phyloP scores from a whole-genome alignment of 2,888 invertebrate species.

The Amiota communis region DNA sequence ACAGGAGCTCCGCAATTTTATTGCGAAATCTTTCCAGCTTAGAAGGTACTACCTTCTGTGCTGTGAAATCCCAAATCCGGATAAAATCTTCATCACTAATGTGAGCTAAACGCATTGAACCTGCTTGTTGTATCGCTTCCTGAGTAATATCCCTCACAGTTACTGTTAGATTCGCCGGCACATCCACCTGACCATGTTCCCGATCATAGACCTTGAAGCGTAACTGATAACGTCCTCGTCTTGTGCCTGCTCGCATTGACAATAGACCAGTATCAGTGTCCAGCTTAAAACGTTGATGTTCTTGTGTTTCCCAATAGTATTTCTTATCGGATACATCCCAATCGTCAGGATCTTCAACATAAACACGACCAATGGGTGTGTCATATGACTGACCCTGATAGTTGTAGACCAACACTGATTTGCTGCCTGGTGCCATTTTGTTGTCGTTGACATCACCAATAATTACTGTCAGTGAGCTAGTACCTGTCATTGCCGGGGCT shows the following conservation, averaged over 20 bases:
- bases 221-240: constrained; percentile 87
- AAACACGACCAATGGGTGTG: constrained; percentile 93
- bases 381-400: constrained; percentile 92
- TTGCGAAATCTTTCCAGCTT: constrained; percentile 91
- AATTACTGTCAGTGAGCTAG: constrained; percentile 93
- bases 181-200: constrained; percentile 94
- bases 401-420: constrained; percentile 97
- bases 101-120: constrained; percentile 92
- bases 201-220: constrained; percentile 91
- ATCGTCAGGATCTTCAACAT: constrained; percentile 97
- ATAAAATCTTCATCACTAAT: constrained; percentile 97
- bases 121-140: constrained; percentile 95
- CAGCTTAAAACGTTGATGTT: constrained; percentile 89
- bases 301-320: constrained; percentile 92
- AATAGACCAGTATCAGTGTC: constrained; percentile 95
- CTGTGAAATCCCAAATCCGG: constrained; percentile 93
- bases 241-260: constrained; percentile 92
- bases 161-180: constrained; percentile 94
- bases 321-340: constrained; percentile 99
- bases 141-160: constrained; percentile 94
- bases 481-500: constrained; percentile 94
- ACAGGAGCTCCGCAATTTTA: constrained; percentile 87
- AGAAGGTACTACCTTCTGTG: constrained; percentile 85
- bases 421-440: constrained; percentile 97
- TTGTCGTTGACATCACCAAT: constrained; percentile 99